Evolutionary conservation across 2,888 invertebrate genomes (phyloP).

Genomic region (Morinoia aosen): DNA sequence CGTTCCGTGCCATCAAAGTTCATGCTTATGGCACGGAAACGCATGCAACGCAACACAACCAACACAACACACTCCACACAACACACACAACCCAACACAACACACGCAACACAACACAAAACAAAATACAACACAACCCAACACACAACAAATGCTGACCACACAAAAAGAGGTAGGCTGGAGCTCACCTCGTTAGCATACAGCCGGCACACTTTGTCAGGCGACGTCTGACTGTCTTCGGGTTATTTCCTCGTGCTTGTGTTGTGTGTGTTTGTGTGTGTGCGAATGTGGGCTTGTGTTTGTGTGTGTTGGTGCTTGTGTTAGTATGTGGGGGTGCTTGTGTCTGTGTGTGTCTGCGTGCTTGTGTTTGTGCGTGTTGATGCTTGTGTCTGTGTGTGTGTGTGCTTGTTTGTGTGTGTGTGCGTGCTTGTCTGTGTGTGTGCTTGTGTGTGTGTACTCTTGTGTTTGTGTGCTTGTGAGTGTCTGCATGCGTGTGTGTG

Average conservation of each 20-base stretch:
- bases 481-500: background rate
- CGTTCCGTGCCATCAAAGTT: no score
- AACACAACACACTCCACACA: no score
- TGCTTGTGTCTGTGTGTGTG: background rate
- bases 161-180: background rate
- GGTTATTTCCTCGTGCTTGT: no score
- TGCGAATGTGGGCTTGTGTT: background rate
- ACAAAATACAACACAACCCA: background rate
- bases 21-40: no score
- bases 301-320: no score
- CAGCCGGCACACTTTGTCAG: background rate
- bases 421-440: background rate
- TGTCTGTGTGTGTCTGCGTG: background rate
- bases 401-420: no score
- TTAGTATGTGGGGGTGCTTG: no score
- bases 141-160: background rate
- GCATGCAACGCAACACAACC: no score
- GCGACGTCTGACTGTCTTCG: background rate
- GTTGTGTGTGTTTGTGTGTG: background rate
- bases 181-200: background rate
- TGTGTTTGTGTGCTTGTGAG: no score
- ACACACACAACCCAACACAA: background rate
- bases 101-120: background rate
- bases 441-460: background rate
- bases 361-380: background rate